phyloP scores from a whole-genome alignment of 1,140 invertebrate species.

The Asbolus verrucosus region DNA sequence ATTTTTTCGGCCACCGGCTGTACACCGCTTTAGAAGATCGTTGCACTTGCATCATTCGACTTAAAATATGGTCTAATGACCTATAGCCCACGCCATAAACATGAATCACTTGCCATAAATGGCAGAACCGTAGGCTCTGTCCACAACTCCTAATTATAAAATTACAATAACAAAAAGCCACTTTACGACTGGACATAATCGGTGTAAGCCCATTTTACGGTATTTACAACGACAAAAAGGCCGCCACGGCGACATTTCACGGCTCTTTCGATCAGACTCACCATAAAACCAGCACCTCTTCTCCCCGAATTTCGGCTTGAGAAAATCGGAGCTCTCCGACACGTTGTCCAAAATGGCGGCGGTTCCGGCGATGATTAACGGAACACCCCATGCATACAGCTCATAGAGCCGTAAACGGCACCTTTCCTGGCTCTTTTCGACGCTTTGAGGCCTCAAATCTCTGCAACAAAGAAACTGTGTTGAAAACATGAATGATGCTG shows the following conservation, averaged over 20 bases:
- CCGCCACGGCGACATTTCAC: no score
- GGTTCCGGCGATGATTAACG: constrained; percentile 77
- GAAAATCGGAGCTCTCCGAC: constrained; percentile 69
- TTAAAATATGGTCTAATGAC: not conserved
- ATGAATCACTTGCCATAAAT: no score
- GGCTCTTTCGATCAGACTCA: constrained; percentile 61
- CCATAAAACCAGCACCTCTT: constrained; percentile 85
- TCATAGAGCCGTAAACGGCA: constrained; percentile 80
- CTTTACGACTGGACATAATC: no score
- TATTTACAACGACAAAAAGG: no score
- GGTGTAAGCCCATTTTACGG: no score
- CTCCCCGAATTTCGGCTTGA: constrained; percentile 80
- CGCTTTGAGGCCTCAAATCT: constrained; percentile 82
- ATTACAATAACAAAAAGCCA: no score
- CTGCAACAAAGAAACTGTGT: constrained; percentile 68
- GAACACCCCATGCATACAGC: constrained; percentile 85
- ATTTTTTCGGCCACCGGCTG: no score
- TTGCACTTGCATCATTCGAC: no score
- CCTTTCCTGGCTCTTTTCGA: constrained; percentile 85
- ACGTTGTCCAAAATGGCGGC: constrained; percentile 78
- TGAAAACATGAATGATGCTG: not conserved
- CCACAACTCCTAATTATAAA: no score
- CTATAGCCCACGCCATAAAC: not conserved
- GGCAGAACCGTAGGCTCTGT: no score
- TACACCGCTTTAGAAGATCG: no score